phyloP scores from a whole-genome alignment of 2,113 vertebrate species.

The Pseudonaja textilis region DNA sequence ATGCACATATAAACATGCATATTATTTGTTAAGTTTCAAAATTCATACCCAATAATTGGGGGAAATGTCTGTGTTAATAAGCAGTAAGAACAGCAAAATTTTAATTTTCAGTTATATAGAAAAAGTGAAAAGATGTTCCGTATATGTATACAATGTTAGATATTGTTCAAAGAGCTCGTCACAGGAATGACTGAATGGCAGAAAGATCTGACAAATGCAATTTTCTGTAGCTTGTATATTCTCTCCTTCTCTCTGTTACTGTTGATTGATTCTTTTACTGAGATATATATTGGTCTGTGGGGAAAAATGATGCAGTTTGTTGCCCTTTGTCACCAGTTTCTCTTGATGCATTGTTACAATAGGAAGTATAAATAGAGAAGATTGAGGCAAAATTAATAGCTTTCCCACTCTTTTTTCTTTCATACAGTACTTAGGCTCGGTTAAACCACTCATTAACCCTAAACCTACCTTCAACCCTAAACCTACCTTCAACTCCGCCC shows the following conservation, averaged over 20 bases:
- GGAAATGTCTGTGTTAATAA: slow-evolving; percentile 16
- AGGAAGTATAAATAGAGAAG: background rate
- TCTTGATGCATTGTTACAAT: background rate
- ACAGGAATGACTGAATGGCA: background rate
- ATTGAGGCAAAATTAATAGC: background rate
- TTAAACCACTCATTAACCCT: background rate
- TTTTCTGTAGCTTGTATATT: background rate
- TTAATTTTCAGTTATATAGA: background rate
- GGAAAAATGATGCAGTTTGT: background rate
- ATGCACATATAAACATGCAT: background rate
- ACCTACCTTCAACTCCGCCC: background rate
- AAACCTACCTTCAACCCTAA: background rate
- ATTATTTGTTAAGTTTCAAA: slow-evolving; percentile 7
- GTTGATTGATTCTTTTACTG: background rate
- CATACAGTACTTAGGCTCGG: background rate
- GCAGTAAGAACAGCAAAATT: background rate
- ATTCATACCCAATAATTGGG: slow-evolving; percentile 2
- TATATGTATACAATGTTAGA: background rate
- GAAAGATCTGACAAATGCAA: background rate
- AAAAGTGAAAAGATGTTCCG: background rate
- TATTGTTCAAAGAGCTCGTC: background rate
- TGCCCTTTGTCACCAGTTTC: background rate
- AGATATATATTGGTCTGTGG: background rate
- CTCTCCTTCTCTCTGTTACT: background rate
- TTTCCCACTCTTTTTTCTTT: background rate